Conservation (phyloP, 1,140 invertebrate genomes). For the Neodiprion lecontei region DNA sequence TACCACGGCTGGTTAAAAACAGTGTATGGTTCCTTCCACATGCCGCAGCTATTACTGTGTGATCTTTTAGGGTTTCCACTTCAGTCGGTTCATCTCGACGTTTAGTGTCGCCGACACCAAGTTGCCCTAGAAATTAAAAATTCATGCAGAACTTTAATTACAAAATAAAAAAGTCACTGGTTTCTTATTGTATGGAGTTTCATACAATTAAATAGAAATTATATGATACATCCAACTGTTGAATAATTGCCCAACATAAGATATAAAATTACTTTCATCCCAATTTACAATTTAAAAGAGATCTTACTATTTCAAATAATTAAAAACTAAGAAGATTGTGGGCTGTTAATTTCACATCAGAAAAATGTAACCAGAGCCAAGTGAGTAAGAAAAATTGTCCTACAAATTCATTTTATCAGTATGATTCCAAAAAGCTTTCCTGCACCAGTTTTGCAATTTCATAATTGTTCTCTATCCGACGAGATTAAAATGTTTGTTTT, state of each 20-base stretch:
- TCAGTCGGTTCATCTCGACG: constrained; percentile 78
- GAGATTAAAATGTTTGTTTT: too few species aligned
- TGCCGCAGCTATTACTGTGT: constrained; percentile 85
- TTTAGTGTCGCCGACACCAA: constrained; percentile 82
- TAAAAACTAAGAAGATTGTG: too few species aligned
- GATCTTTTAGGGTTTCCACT: constrained; percentile 76
- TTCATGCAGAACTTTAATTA: constrained; percentile 69
- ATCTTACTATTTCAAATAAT: too few species aligned
- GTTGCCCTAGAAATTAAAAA: constrained; percentile 74
- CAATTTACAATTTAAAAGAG: background rate
- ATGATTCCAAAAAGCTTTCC: too few species aligned
- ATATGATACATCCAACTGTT: constrained; percentile 21
- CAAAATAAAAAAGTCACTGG: constrained; percentile 11
- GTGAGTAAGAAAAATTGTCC: too few species aligned
- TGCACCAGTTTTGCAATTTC: too few species aligned
- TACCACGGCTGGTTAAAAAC: constrained; percentile 85
- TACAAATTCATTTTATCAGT: too few species aligned
- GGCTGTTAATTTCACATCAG: too few species aligned
- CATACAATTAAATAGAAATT: background rate
- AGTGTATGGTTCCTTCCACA: constrained; percentile 87
- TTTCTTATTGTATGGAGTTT: background rate
- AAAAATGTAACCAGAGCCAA: too few species aligned
- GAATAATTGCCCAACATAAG: constrained; percentile 6
- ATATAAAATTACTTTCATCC: constrained; percentile 14
- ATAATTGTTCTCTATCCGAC: too few species aligned